Evolutionary conservation across 2,888 invertebrate genomes (phyloP).

Genomic region (Zygothrica quintamaculata): DNA sequence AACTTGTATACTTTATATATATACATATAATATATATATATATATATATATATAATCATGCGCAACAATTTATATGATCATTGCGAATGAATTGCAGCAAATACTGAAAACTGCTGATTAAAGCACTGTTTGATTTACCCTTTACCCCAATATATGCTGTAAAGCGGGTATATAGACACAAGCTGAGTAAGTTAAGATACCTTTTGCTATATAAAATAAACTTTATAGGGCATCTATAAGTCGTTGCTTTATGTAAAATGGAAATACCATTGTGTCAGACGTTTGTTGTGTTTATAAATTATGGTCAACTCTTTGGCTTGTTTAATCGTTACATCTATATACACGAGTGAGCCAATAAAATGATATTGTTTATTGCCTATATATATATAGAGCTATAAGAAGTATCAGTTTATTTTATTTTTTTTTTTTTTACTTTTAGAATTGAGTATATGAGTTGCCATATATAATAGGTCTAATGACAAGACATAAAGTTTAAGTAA

Average conservation of each 20-base stretch:
- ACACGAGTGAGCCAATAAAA: slow-evolving; percentile 62
- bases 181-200: too few species aligned
- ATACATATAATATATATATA: too few species aligned
- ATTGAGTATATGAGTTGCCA: slow-evolving; percentile 38
- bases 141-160: too few species aligned
- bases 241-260: too few species aligned
- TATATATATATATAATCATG: slow-evolving; percentile 24
- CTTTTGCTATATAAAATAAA: background rate
- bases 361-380: slow-evolving; percentile 53
- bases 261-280: background rate
- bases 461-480: slow-evolving; percentile 39
- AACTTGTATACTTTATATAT: slow-evolving; percentile 55
- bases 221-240: slow-evolving; percentile 25
- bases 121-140: background rate
- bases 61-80: slow-evolving; percentile 3
- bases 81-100: slow-evolving; percentile 13
- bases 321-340: slow-evolving; percentile 65
- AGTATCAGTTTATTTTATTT: too few species aligned
- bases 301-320: slow-evolving; percentile 41
- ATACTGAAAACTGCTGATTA: slow-evolving; percentile 3
- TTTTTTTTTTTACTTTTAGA: too few species aligned
- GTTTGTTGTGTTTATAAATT: slow-evolving; percentile 63
- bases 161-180: too few species aligned
- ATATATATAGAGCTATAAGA: slow-evolving; percentile 41
- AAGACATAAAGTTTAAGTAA: slow-evolving; percentile 32